Percentiles rank a stretch among this genome's conserved stretches.
phyloP scores from a whole-genome alignment of 2,888 invertebrate genomes.

The Microdon myrmicae region DNA sequence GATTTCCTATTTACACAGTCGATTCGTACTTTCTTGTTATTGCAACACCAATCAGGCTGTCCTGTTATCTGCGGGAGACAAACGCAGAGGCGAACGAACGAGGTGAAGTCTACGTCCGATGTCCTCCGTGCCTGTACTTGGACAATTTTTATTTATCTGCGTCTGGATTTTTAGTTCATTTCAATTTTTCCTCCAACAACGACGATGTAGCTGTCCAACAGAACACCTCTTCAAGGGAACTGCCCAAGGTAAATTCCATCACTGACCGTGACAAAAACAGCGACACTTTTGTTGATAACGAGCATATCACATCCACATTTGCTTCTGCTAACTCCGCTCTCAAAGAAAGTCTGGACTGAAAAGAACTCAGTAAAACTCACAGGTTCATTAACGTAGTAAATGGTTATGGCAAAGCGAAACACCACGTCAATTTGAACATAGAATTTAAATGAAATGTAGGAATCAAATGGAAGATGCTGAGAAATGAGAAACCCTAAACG shows the following conservation, averaged over 20 bases:
- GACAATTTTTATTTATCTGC: conserved; percentile 40
- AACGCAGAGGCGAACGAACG: conserved; percentile 22
- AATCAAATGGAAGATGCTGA: no score
- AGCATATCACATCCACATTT: no score
- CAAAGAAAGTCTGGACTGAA: no score
- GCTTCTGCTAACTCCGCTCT: no score
- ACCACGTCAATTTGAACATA: no score
- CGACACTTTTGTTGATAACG: no score
- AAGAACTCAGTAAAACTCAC: no score
- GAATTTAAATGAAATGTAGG: no score
- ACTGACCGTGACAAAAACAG: conserved; percentile 52
- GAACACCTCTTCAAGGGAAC: background rate
- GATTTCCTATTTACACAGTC: background rate
- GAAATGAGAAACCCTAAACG: no score
- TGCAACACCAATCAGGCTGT: conserved; percentile 17
- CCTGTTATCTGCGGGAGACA: conserved; percentile 1
- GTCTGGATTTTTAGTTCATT: conserved; percentile 51
- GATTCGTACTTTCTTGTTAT: conserved; percentile 10
- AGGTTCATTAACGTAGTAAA: no score
- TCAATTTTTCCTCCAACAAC: conserved; percentile 13
- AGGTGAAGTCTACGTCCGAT: conserved; percentile 16
- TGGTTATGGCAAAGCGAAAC: no score
- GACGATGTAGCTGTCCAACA: conserved; percentile 12
- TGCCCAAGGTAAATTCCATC: conserved; percentile 50
- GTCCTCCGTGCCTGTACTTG: conserved; percentile 25